These are phyloP conservation scores for Limnothrissa miodon DNA, from an alignment of 2,113 vertebrate species.

Conservation along the genomic window DNA sequence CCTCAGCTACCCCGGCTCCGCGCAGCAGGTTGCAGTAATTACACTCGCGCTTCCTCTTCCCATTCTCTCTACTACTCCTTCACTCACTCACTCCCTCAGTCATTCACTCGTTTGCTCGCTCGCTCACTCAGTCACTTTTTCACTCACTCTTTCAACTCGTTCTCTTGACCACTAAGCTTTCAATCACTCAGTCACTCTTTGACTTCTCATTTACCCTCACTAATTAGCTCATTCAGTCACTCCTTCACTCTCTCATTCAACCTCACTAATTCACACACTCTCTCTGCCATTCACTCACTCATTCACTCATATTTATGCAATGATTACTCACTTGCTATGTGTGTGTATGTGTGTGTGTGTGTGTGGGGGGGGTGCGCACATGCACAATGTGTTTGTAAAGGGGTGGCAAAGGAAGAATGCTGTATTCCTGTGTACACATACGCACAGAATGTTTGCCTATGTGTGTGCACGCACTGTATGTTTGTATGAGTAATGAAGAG, in stretches of 20 bases:
- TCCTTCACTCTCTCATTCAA: background rate
- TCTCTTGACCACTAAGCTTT: background rate
- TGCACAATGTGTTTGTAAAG: no score
- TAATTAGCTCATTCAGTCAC: background rate
- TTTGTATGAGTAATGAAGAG: background rate
- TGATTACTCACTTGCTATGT: background rate
- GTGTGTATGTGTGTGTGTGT: background rate
- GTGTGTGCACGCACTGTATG: no score
- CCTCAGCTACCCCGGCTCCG: slow-evolving; percentile 66
- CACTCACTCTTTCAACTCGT: background rate
- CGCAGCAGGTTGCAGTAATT: slow-evolving; percentile 70
- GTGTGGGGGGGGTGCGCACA: background rate
- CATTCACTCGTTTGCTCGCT: background rate
- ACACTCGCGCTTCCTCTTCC: slow-evolving; percentile 39
- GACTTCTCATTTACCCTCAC: background rate
- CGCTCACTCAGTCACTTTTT: background rate
- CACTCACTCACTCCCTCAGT: slow-evolving; percentile 21
- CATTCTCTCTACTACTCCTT: background rate
- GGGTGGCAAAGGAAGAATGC: no score
- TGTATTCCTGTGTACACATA: no score
- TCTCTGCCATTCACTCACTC: background rate
- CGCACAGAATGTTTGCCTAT: no score
- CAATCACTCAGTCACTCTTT: background rate
- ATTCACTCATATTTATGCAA: background rate
- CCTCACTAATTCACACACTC: background rate